These are phyloP conservation scores for Drosophila aff. DNA, from an alignment of 1,140 invertebrate genomes.

Conservation along the genomic window DNA sequence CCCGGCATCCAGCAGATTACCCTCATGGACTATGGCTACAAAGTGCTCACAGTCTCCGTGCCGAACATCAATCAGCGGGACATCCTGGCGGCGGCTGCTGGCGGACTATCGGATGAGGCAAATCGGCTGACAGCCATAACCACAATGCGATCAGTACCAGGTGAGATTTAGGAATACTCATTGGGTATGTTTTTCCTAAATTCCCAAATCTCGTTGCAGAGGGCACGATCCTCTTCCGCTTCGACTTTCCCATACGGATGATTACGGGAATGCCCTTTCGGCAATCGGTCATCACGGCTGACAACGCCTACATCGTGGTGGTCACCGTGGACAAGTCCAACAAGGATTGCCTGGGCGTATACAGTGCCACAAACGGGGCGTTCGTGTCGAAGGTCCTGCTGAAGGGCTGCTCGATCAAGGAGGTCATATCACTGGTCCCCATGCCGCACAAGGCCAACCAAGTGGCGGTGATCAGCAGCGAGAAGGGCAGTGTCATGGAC, in stretches of 20 bases:
- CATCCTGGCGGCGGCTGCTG: constrained; percentile 52
- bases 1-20: constrained; percentile 94
- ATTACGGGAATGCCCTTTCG: constrained; percentile 89
- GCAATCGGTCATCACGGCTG: constrained; percentile 92
- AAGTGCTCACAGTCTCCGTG: constrained; percentile 94
- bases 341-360: constrained; percentile 93
- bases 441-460: constrained; percentile 93
- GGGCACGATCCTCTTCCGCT: constrained; percentile 90
- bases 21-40: constrained; percentile 92
- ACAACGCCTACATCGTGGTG: constrained; percentile 91
- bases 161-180: constrained; percentile 82
- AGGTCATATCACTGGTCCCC: constrained; percentile 89
- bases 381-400: constrained; percentile 91
- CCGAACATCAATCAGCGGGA: constrained; percentile 86
- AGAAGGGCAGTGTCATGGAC: constrained; percentile 95
- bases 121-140: constrained; percentile 88
- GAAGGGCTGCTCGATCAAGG: constrained; percentile 88
- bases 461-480: constrained; percentile 94
- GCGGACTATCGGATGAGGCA: constrained; percentile 79
- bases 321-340: constrained; percentile 93
- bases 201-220: constrained; percentile 87
- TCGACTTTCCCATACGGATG: constrained; percentile 91
- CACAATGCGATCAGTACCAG: constrained; percentile 89
- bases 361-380: constrained; percentile 93
- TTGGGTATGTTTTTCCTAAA: background rate